Percentiles rank a stretch among this genome's conserved stretches.
Evolutionary conservation across 2,113 vertebrate species (phyloP).

Genomic region (Microcebus jonahi): DNA sequence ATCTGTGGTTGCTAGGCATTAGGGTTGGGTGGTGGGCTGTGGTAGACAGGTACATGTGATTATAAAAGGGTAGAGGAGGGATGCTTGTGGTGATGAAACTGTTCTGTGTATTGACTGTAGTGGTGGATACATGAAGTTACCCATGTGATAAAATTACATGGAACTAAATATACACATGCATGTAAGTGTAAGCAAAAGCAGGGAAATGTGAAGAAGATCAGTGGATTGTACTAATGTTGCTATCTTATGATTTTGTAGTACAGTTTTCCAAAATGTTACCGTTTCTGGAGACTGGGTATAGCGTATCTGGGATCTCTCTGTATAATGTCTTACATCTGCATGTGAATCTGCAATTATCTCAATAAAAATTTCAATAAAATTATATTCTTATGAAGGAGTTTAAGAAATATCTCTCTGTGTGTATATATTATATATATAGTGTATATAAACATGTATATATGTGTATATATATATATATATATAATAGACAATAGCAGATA

Average conservation of each 20-base stretch:
- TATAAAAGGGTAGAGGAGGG: neutral
- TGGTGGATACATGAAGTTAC: neutral
- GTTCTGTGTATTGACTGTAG: neutral
- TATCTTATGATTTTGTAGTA: neutral
- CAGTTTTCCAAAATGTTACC: neutral
- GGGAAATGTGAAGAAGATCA: neutral
- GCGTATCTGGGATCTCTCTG: neutral
- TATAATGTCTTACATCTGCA: neutral
- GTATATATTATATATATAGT: too few relatives aligned
- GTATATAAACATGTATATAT: too few relatives aligned
- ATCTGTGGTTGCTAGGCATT: neutral
- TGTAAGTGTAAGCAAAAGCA: neutral
- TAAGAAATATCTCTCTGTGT: too few relatives aligned
- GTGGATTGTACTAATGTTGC: neutral
- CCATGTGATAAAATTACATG: neutral
- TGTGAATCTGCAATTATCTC: neutral
- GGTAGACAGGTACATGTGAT: neutral
- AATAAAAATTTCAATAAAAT: neutral
- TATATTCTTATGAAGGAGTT: too few relatives aligned
- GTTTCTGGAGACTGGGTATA: neutral
- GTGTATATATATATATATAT: too few relatives aligned
- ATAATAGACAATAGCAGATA: neutral
- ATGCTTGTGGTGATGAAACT: neutral
- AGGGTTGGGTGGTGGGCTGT: neutral
- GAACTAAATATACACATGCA: neutral